Evolutionary conservation across 2,888 invertebrate species (phyloP).

Genomic region (Ectropis crepuscularia): DNA sequence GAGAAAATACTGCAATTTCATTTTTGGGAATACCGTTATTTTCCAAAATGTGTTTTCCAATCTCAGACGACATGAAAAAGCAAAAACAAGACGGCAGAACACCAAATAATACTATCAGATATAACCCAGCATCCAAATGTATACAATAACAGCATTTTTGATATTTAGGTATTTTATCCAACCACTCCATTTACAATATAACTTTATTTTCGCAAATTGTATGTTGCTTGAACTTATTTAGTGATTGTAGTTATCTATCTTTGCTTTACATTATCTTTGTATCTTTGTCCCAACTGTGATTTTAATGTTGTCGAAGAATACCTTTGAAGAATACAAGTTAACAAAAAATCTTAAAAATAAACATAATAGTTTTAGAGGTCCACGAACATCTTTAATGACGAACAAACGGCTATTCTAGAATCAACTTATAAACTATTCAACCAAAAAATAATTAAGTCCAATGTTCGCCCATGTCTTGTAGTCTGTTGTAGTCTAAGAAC

Average conservation of each 20-base stretch:
- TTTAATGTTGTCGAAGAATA: too few relatives aligned
- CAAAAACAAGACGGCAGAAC: slow-evolving; percentile 48
- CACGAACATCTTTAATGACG: too few relatives aligned
- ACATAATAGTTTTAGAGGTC: too few relatives aligned
- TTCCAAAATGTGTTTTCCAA: slow-evolving; percentile 36
- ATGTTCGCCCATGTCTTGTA: too few relatives aligned
- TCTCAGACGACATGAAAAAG: slow-evolving; percentile 40
- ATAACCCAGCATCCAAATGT: slow-evolving; percentile 41
- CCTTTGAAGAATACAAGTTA: too few relatives aligned
- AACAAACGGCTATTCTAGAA: too few relatives aligned
- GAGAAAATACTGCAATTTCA: slow-evolving; percentile 36
- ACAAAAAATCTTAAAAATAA: too few relatives aligned
- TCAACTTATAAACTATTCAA: too few relatives aligned
- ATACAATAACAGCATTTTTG: slow-evolving; percentile 44
- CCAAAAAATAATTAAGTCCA: too few relatives aligned
- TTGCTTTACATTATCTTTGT: too few relatives aligned
- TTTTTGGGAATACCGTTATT: slow-evolving; percentile 42
- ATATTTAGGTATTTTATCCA: slow-evolving; percentile 24
- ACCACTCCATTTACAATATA: background rate
- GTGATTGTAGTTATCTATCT: background rate
- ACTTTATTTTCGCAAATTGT: background rate
- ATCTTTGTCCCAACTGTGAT: too few relatives aligned
- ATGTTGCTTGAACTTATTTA: background rate
- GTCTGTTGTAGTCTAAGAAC: too few relatives aligned
- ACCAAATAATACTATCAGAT: slow-evolving; percentile 49